phyloP scores from a whole-genome alignment of 2,888 invertebrate genomes.

The Eupelmus urozonus region DNA sequence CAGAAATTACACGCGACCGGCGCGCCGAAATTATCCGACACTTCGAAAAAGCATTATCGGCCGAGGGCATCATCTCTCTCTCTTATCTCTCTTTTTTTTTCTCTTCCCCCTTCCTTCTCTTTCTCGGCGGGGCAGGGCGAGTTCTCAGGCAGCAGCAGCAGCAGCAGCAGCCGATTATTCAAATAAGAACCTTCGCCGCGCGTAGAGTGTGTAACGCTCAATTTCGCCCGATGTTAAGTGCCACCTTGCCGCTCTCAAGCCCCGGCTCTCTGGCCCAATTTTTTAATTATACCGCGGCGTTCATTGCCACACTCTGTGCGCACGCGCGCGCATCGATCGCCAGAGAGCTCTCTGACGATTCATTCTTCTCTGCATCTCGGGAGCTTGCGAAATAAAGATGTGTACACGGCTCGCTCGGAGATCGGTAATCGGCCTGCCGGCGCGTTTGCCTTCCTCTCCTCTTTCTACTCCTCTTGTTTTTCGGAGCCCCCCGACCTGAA shows the following conservation, averaged over 20 bases:
- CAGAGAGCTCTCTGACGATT: slow-evolving; percentile 20
- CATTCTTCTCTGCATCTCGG: not conserved
- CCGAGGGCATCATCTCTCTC: not conserved
- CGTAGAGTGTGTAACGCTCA: not conserved
- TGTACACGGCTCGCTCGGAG: not conserved
- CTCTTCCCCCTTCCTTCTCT: not conserved
- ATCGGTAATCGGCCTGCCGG: not conserved
- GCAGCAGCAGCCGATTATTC: not conserved
- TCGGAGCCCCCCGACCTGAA: slow-evolving; percentile 66
- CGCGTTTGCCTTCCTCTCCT: not conserved
- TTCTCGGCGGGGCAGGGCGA: too few species aligned
- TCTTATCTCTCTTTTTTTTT: not conserved
- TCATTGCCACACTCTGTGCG: slow-evolving; percentile 3
- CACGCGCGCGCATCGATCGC: not conserved
- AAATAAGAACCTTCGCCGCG: not conserved
- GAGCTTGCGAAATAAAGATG: slow-evolving; percentile 37
- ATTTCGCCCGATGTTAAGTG: not conserved
- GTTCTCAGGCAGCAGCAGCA: too few species aligned
- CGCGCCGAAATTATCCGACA: too few species aligned
- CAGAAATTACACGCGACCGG: not conserved
- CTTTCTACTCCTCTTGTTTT: not conserved
- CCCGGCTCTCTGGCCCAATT: slow-evolving; percentile 28
- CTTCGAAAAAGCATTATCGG: too few species aligned
- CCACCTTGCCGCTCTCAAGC: not conserved
- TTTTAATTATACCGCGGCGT: slow-evolving; percentile 30